Evolutionary conservation across 2,113 vertebrate species (phyloP), one percentile per base, ranked within the genome.

Genomic region (Bos indicus): DNA sequence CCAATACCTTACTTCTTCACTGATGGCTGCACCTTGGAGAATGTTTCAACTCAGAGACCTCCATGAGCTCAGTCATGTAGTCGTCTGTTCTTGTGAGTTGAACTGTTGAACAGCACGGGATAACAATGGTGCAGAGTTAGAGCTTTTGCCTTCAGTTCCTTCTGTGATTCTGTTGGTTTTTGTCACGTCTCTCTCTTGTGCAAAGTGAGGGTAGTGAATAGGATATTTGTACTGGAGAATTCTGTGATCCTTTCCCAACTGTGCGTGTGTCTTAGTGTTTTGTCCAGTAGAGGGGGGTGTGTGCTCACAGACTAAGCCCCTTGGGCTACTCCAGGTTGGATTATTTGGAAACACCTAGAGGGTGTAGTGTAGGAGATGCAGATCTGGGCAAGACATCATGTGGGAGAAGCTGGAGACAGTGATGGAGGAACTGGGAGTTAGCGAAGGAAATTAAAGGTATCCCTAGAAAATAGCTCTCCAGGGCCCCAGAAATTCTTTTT

Each of bases 281-380:
- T 88, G 91, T 94, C 98, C 98, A 98, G 97, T 90, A 98, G 98
- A 97, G 97, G 98, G 98, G 60, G 25, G 0, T 98, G 62, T 97
- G 91, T 91, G 83, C 94, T 91, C 87, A 97, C 74, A 94, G 83
- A 97, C 86, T 25, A 46, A 77, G 82, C 57, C 71, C 93, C 81
- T 46, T 8, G 46, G 86, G 6, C 52, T 78, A 8, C 51, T 90
- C 48, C 52, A 56, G 43, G 4, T n/a, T 86, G 36, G 74, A 56
- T 67, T n/a, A 13, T 26, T 17, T 40, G 26, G 36, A 81, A 46
- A 17, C 25, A 13, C 15, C 16, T 81, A 12, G 33, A 89, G 48
- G 11, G 67, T 88, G 12, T n/a, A 52, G 11, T 43, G 59, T 59
- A 64, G 90, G 64, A 74, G 54, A 30, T 40, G 1, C 52, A 36